A percentile compares a stretch with the other conserved stretches of the same genome.
Conservation (phyloP, 1,140 invertebrate species). For the Chionoecetes opilio region DNA sequence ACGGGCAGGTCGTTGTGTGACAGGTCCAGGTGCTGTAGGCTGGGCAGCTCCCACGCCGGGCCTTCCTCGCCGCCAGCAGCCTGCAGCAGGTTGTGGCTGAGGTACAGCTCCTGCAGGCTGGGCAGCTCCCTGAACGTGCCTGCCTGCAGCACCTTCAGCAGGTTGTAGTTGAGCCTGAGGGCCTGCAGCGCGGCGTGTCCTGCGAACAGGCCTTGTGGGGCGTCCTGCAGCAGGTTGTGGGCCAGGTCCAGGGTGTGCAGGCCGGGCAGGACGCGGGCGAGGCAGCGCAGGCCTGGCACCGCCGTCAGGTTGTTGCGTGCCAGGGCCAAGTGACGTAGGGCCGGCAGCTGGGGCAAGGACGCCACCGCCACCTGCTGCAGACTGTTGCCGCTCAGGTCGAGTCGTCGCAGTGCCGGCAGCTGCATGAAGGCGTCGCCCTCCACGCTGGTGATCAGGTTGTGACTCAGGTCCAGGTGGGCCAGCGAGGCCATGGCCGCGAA, state of each 20-base stretch:
- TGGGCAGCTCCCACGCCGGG: conserved; percentile 81
- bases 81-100: conserved; percentile 89
- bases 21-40: conserved; percentile 89
- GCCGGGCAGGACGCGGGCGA: conserved; percentile 90
- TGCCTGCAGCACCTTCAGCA: conserved; percentile 88
- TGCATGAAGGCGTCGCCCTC: conserved; percentile 91
- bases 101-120: conserved; percentile 90
- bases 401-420: conserved; percentile 88
- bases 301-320: conserved; percentile 90
- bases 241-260: conserved; percentile 91
- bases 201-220: conserved; percentile 89
- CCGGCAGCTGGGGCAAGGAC: conserved; percentile 88
- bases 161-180: conserved; percentile 92
- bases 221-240: conserved; percentile 88
- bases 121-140: conserved; percentile 92
- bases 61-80: conserved; percentile 84
- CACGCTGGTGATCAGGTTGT: conserved; percentile 90
- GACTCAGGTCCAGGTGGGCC: conserved; percentile 88
- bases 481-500: conserved; percentile 92
- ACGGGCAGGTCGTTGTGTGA: conserved; percentile 90
- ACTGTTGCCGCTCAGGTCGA: conserved; percentile 91
- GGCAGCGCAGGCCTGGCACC: conserved; percentile 84
- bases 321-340: conserved; percentile 90
- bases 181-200: conserved; percentile 91
- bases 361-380: conserved; percentile 91